A percentile compares a stretch with the other conserved stretches of the same genome.
These are phyloP conservation scores for Caradrina kadenii DNA, from an alignment of 2,888 invertebrate species.

Conservation along the genomic window DNA sequence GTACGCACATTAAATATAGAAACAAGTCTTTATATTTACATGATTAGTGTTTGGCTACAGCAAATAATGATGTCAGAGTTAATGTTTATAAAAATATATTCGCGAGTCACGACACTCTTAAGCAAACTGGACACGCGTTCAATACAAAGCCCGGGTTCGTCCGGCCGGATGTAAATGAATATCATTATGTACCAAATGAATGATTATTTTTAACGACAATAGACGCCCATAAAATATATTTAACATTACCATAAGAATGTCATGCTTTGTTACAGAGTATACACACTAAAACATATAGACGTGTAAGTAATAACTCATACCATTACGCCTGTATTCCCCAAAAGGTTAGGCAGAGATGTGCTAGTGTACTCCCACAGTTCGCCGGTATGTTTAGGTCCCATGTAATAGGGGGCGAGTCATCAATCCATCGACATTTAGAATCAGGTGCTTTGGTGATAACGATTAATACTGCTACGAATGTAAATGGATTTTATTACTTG, in stretches of 20 bases:
- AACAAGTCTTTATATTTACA: constrained; percentile 26
- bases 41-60: constrained; percentile 33
- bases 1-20: constrained; percentile 38
- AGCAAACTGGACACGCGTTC: constrained; percentile 83
- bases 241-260: constrained; percentile 77
- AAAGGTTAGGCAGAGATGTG: too few relatives aligned
- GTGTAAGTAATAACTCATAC: constrained; percentile 39
- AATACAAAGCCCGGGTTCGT: constrained; percentile 66
- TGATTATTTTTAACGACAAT: constrained; percentile 80
- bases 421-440: constrained; percentile 31
- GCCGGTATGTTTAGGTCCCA: too few relatives aligned
- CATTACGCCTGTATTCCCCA: too few relatives aligned
- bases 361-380: too few relatives aligned
- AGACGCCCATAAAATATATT: constrained; percentile 64
- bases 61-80: constrained; percentile 46
- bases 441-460: constrained; percentile 16
- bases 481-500: constrained; percentile 24
- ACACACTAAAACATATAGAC: constrained; percentile 14
- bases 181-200: constrained; percentile 64
- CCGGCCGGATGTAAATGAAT: constrained; percentile 84
- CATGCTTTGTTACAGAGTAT: constrained; percentile 53
- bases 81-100: constrained; percentile 36
- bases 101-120: constrained; percentile 72
- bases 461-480: constrained; percentile 25
- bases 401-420: too few relatives aligned